A percentile compares a stretch with the other conserved stretches of the same genome.
Conservation (phyloP, 2,113 vertebrate species). For the Illadopsis cleaveri region DNA sequence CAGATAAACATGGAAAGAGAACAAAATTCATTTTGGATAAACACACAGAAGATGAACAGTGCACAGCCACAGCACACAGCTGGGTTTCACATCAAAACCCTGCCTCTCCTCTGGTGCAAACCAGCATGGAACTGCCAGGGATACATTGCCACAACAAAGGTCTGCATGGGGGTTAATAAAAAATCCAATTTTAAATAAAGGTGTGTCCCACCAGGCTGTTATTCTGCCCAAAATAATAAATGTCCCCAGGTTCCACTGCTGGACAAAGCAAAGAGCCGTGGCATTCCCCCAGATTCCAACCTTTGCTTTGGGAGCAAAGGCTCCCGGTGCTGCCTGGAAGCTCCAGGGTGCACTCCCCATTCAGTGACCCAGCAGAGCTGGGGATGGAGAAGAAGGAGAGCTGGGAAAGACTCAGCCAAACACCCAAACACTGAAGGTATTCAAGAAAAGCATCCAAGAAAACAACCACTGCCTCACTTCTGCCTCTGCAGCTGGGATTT, state of each 20-base stretch:
- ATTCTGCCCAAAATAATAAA: background rate
- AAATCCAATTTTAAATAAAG: background rate
- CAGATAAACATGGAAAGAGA: background rate
- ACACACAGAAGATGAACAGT: background rate
- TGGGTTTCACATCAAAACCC: background rate
- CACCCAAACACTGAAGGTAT: background rate
- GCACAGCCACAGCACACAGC: background rate
- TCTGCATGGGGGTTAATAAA: background rate
- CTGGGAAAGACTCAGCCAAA: background rate
- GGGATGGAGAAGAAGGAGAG: background rate
- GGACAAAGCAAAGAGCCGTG: background rate
- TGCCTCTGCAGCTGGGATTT: conserved; percentile 31
- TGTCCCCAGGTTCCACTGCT: background rate
- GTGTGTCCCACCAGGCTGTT: background rate
- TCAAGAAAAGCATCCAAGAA: conserved; percentile 2
- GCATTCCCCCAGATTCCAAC: background rate
- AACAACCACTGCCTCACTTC: background rate
- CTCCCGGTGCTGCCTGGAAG: background rate
- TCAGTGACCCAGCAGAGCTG: background rate
- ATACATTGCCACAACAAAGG: background rate
- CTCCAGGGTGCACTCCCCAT: background rate
- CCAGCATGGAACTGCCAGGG: background rate
- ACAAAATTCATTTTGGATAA: background rate
- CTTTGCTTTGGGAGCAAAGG: background rate
- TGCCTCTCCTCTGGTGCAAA: background rate